Base-by-base conservation (phyloP, 2,113 vertebrate species). In the Zapornia atra region DNA sequence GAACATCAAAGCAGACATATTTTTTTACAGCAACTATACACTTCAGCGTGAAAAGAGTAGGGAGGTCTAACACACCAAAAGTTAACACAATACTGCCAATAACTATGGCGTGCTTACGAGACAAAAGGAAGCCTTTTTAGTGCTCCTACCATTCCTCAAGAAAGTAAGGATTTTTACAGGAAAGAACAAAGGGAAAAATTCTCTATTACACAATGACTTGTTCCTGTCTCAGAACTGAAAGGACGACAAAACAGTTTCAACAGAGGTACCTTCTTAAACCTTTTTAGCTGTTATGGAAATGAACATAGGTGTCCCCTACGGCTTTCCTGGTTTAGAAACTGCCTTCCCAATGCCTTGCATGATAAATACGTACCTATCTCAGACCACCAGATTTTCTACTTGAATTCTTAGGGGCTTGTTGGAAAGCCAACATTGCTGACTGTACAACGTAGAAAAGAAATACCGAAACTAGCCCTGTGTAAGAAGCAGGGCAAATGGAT, bases 201-300 rank as follows among this genome's bases (percentile, higher is more conserved):
- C 13, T 5, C 1, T 57, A 8, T 31, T 60, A 9, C 7, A 48
- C 5, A 57, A 8, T 57, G 53, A 22, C 11, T 64, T 60, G 0
- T 0, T 73, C 21, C 4, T 60, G 9, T 85, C 78, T 82, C 38
- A 80, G 72, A 92, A 64, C 8, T 38, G 21, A 51, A 85, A 9
- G 3, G 12, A 65, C 6, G 57, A 69, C 10, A 53, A n/a, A 1
- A 57, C 5, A 34, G 2, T 88, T 92, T 60, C 28, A 60, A 56
- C n/a, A 36, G 13, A 66, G 3, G 2, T 72, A 44, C 2, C 20
- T 82, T 87, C 46, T 85, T 57, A 70, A 68, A 63, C 0, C 1
- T 65, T 61, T n/a, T 59, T 5, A 63, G 9, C 1, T 80, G 9
- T 70, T 90, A 33, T 17, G 46, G 38, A 69, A 60, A 6, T 11